phyloP scores from a whole-genome alignment of 2,797 vertebrate species.

The Sarcoramphus papa region DNA sequence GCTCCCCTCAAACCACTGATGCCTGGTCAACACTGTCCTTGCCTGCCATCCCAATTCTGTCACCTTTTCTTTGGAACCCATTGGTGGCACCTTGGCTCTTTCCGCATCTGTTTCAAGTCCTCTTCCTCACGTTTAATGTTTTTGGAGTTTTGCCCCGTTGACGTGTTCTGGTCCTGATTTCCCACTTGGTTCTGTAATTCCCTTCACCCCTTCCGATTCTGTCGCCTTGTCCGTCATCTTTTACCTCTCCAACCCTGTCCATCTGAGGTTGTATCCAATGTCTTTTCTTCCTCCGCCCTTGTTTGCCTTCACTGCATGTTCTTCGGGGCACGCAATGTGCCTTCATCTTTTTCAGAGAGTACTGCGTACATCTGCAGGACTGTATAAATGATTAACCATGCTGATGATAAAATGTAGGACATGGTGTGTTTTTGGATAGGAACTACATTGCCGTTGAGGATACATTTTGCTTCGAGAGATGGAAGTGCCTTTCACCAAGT shows the following conservation, averaged over 20 bases:
- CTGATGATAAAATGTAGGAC: neutral
- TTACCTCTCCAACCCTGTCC: neutral
- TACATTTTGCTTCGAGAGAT: neutral
- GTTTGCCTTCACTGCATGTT: neutral
- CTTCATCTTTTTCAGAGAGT: neutral
- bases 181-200: neutral
- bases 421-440: neutral
- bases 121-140: neutral
- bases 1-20: neutral
- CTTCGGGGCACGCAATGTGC: neutral
- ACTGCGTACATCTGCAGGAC: neutral
- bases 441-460: neutral
- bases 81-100: neutral
- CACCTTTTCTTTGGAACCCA: neutral
- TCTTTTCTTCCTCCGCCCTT: neutral
- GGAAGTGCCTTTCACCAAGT: neutral
- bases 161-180: neutral
- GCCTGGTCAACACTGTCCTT: neutral
- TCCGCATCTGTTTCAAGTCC: neutral
- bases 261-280: neutral
- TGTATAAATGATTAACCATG: neutral
- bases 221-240: neutral
- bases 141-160: neutral
- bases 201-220: accelerated
- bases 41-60: neutral